phyloP scores from a whole-genome alignment of 2,113 vertebrate species.

The Melanostigma gelatinosum region DNA sequence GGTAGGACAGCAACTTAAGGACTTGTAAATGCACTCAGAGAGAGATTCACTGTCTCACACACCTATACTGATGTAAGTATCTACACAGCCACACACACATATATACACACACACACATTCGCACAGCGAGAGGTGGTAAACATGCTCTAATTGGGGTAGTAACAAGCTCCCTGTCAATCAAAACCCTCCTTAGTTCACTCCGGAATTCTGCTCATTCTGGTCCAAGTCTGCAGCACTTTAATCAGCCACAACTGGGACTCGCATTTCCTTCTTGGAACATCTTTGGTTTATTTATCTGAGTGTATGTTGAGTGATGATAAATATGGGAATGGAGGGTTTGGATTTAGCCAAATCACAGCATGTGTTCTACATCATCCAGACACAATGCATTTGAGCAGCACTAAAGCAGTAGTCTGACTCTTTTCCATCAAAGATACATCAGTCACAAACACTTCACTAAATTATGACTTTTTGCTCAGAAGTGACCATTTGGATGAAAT shows the following conservation, averaged over 20 bases:
- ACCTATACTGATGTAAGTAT: neutral
- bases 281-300: slow-evolving; percentile 7
- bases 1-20: slow-evolving; percentile 15
- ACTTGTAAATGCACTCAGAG: slow-evolving; percentile 31
- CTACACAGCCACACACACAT: neutral
- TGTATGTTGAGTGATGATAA: neutral
- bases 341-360: neutral
- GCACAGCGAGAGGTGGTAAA: slow-evolving; percentile 51
- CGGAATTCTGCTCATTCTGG: slow-evolving; percentile 31
- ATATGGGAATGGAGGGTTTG: neutral
- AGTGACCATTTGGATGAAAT: neutral
- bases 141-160: slow-evolving; percentile 54
- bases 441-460: neutral
- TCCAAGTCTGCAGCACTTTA: slow-evolving; percentile 44
- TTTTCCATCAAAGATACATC: neutral
- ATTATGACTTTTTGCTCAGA: slow-evolving; percentile 1
- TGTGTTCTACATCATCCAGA: neutral
- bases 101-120: neutral
- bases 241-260: slow-evolving; percentile 28
- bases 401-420: neutral
- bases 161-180: slow-evolving; percentile 67
- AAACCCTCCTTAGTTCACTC: slow-evolving; percentile 11
- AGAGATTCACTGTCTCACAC: neutral
- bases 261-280: slow-evolving; percentile 2
- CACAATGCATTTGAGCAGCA: neutral